Conservation (phyloP, 2,797 vertebrate species). For the Oreochromis grahami region DNA sequence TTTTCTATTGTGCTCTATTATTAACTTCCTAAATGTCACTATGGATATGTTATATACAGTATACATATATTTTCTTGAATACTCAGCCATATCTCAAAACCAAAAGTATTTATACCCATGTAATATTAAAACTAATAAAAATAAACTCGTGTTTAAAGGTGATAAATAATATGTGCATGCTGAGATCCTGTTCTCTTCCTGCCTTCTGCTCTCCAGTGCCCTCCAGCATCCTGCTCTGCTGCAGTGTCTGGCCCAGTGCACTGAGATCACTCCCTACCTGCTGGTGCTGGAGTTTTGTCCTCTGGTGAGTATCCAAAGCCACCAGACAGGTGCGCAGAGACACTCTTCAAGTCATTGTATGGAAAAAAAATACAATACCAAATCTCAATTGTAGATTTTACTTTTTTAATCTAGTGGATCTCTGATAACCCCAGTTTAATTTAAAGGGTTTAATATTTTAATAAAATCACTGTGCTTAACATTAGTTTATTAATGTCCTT, state of each 20-base stretch:
- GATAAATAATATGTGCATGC: background rate
- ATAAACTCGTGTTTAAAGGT: background rate
- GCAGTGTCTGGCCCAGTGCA: conserved; percentile 92
- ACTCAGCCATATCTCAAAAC: fast-evolving
- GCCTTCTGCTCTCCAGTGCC: conserved; percentile 62
- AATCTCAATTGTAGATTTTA: background rate
- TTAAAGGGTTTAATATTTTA: background rate
- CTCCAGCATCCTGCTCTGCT: conserved; percentile 92
- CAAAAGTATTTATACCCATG: fast-evolving
- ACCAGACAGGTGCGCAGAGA: background rate
- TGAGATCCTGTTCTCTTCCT: background rate
- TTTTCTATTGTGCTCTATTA: background rate
- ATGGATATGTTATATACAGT: background rate
- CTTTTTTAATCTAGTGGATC: background rate
- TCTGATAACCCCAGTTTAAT: background rate
- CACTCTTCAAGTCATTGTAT: background rate
- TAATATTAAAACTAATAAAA: background rate
- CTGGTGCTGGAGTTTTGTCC: conserved; percentile 98
- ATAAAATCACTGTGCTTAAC: background rate
- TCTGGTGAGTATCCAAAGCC: conserved; percentile 79
- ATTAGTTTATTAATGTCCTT: background rate
- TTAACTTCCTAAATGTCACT: background rate
- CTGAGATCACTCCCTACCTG: conserved; percentile 91
- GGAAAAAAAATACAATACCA: background rate
- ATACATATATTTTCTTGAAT: background rate